Evolutionary conservation across 2,888 invertebrate genomes (phyloP).

Genomic region (Lochmaea capreae): DNA sequence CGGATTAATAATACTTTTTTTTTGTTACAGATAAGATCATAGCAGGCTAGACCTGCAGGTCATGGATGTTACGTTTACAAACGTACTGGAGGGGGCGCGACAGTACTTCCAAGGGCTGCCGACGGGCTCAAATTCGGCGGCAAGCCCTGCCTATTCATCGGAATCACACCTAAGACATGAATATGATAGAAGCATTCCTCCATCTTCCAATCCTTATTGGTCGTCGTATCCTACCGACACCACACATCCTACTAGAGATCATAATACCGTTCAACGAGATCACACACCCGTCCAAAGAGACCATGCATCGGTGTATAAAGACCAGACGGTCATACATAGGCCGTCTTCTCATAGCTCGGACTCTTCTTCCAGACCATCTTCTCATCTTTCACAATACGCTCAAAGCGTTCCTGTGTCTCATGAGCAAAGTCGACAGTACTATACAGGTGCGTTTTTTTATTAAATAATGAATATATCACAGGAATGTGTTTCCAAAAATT

Average conservation of each 20-base stretch:
- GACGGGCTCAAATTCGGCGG: constrained; percentile 64
- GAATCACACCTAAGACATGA: constrained; percentile 47
- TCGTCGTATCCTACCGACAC: constrained; percentile 44
- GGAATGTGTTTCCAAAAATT: too few relatives aligned
- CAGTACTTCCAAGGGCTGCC: constrained; percentile 87
- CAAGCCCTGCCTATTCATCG: constrained; percentile 56
- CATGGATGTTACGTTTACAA: constrained; percentile 83
- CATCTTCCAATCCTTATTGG: constrained; percentile 55
- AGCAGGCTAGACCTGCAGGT: constrained; percentile 67
- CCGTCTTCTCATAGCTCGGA: constrained; percentile 54
- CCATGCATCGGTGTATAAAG: constrained; percentile 40
- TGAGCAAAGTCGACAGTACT: constrained; percentile 42
- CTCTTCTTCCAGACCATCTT: constrained; percentile 47
- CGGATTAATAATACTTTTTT: constrained; percentile 21
- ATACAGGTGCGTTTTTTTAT: constrained; percentile 26
- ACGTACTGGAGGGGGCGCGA: constrained; percentile 86
- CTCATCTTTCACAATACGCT: constrained; percentile 43
- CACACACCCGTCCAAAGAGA: constrained; percentile 32
- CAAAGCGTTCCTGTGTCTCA: constrained; percentile 34
- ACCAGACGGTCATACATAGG: constrained; percentile 51
- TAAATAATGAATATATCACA: not conserved
- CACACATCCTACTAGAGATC: constrained; percentile 27
- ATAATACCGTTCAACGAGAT: constrained; percentile 49
- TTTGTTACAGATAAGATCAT: constrained; percentile 55
- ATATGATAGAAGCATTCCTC: constrained; percentile 46